Conservation (phyloP, 2,797 vertebrate species). For the Pangasius larnaudii region DNA sequence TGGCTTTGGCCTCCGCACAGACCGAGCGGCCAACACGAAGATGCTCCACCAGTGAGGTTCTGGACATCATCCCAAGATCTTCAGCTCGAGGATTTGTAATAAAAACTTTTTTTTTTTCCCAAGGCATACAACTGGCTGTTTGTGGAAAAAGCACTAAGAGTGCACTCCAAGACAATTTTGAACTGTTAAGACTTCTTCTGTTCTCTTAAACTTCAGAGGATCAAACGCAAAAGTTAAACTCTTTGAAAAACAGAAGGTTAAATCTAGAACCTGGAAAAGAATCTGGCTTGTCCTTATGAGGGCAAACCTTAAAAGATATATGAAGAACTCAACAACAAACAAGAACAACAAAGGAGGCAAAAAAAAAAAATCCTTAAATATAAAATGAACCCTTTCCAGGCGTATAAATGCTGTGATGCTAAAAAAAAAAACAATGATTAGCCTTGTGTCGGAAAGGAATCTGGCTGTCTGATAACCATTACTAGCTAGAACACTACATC, state of each 20-base stretch:
- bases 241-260: not conserved
- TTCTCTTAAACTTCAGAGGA: not conserved
- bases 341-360: not conserved
- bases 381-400: not conserved
- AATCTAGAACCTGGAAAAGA: not conserved
- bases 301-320: not conserved
- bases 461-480: not conserved
- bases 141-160: not conserved
- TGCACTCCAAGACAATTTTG: not conserved
- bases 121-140: not conserved
- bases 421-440: not conserved
- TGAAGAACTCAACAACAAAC: not conserved
- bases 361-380: not conserved
- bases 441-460: not conserved
- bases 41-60: constrained; percentile 23
- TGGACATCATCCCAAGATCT: constrained; percentile 43
- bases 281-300: not conserved
- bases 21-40: constrained; percentile 44
- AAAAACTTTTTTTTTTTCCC: not conserved
- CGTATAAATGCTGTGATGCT: not conserved
- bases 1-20: constrained; percentile 56
- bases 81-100: constrained; percentile 4
- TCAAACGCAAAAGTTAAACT: not conserved
- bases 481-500: too few species aligned
- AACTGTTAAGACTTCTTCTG: not conserved